Percentiles rank a stretch among this genome's conserved stretches.
Evolutionary conservation across 2,888 invertebrate species (phyloP).

Genomic region (Balanococcus diminutus): DNA sequence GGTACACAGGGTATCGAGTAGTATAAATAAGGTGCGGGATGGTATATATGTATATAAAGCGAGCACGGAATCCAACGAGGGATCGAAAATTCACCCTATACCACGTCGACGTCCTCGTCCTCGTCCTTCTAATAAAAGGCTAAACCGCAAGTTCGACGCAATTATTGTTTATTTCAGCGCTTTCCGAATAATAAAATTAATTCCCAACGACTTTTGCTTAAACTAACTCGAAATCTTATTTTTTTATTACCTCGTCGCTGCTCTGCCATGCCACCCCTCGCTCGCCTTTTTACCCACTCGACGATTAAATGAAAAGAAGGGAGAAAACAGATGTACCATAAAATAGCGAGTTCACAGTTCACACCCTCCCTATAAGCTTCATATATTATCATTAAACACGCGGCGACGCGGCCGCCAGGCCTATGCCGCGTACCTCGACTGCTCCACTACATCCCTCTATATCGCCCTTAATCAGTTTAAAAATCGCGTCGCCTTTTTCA

Average conservation of each 20-base stretch:
- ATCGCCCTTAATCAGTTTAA: constrained; percentile 48
- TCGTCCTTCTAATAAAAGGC: constrained; percentile 13
- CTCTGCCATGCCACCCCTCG: background rate
- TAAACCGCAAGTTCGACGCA: constrained; percentile 50
- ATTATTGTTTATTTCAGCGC: constrained; percentile 53
- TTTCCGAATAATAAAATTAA: constrained; percentile 52
- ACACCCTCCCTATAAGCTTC: constrained; percentile 8
- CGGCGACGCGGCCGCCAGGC: background rate
- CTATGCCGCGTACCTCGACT: background rate
- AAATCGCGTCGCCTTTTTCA: constrained; percentile 28
- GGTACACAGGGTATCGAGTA: background rate
- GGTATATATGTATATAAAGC: background rate
- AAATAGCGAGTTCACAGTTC: constrained; percentile 48
- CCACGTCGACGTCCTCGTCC: background rate
- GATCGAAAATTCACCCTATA: constrained; percentile 3
- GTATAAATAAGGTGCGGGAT: no score
- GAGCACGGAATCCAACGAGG: background rate
- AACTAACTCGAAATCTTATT: constrained; percentile 49
- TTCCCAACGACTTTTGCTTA: constrained; percentile 37
- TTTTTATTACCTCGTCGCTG: constrained; percentile 35
- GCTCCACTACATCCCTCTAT: background rate
- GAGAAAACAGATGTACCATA: constrained; percentile 49
- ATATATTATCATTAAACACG: constrained; percentile 46
- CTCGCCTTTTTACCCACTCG: background rate
- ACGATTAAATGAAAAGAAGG: no score